A percentile compares a stretch with the other conserved stretches of the same genome.
Evolutionary conservation across 2,797 vertebrate genomes (phyloP).

Genomic region (Muraenolepis orangiensis): DNA sequence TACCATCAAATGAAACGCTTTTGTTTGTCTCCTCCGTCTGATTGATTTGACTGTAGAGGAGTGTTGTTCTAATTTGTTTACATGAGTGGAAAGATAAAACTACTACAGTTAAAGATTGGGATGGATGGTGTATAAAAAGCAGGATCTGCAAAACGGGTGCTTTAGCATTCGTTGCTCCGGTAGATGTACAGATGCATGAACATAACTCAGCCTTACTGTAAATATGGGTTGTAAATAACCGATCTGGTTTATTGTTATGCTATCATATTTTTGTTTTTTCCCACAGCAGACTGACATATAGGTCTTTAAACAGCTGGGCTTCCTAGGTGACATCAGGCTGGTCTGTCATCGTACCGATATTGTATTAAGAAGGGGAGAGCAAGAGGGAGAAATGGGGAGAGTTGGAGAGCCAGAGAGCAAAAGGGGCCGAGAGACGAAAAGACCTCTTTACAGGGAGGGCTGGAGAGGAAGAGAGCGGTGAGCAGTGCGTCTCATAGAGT

Average conservation of each 20-base stretch:
- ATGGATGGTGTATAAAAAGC: background rate
- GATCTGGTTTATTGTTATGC: conserved; percentile 16
- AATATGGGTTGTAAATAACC: background rate
- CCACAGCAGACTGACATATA: conserved; percentile 48
- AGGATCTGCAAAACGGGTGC: background rate
- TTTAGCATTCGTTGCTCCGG: background rate
- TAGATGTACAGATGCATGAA: background rate
- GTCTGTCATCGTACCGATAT: conserved; percentile 77
- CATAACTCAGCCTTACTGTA: background rate
- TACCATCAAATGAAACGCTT: conserved; percentile 50
- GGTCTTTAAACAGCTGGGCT: conserved; percentile 77
- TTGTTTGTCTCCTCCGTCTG: conserved; percentile 38
- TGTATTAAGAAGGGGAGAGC: conserved; percentile 45
- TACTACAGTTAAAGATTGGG: background rate
- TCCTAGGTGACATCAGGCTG: conserved; percentile 65
- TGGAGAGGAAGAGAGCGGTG: conserved; percentile 54
- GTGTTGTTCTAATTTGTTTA: conserved; percentile 35
- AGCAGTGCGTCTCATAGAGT: conserved; percentile 64
- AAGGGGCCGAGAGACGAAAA: conserved; percentile 35
- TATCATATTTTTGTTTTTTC: conserved; percentile 65
- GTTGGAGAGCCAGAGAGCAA: conserved; percentile 38
- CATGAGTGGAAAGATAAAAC: background rate
- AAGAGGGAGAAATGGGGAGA: conserved; percentile 22
- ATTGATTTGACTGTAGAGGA: conserved; percentile 28
- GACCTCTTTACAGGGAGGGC: conserved; percentile 54